Evolutionary conservation across 2,113 vertebrate genomes (phyloP), one percentile per base, ranked within the genome.

Genomic region (Tamias sibiricus): DNA sequence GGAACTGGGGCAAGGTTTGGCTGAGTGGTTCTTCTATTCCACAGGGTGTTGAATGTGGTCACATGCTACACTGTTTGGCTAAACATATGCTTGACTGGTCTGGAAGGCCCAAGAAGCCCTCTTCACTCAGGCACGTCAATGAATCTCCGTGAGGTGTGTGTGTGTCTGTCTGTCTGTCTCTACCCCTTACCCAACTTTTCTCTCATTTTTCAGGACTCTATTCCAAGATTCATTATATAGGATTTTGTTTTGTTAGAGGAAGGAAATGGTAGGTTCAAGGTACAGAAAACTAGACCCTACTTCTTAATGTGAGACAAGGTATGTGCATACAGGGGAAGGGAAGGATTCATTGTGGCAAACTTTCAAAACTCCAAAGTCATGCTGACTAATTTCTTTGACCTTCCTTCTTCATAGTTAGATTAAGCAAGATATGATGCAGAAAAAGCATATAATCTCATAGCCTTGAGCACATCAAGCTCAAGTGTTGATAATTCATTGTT

Each of bases 31-130:
- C 68, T 87, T 91, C 19, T 10, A 0, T 94, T 52, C 8, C 5
- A 28, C 1, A 0, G 10, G n/a, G 2, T 22, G 0, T 16, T 52
- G 30, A 24, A 32, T 19, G 9, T 14, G 79, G 8, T 54, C 26
- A 28, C n/a, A 80, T 17, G 12, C 3, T 77, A 14, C 28, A 10
- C 22, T 57, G 2, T 89, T 64, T 47, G 12, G 1, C 42, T 12
- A 8, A 11, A 6, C 32, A 28, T 66, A 30, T 40, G 30, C 3
- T 11, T 37, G 35, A 12, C 52, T 35, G 22, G 9, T 30, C 22
- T 35, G 37, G 24, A 52, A 40, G 14, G n/a, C 40, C 2, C 4
- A n/a, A 72, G 85, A 32, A 14, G 26, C 6, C 54, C 22, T 13
- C 9, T 28, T 54, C 22, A 20, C 14, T 42, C 24, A 0, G 19